Evolutionary conservation across 2,797 vertebrate species (phyloP), one percentile per base, ranked within the genome.

Genomic region (Huso huso): DNA sequence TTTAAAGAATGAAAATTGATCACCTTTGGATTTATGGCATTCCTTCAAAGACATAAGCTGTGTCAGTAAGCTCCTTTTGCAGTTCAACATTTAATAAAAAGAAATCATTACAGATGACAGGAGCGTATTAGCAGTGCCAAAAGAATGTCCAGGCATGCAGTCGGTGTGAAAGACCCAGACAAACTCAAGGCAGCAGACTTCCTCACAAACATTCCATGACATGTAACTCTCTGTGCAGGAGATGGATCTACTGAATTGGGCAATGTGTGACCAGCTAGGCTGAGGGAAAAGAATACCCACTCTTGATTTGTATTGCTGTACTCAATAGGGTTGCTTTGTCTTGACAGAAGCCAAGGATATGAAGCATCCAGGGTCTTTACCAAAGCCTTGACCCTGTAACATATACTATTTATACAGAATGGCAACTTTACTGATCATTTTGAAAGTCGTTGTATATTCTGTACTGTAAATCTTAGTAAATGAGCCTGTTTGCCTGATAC

Each of bases 21-120:
- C 64, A 66, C 48, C n/a, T 1, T 37, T n/a, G 48, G 48, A 59
- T 66, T 66, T 49, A 37, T 66, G 65, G 61, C 10, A 62, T 23
- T n/a, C 51, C 52, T 55, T 7, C 10, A 51, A 53, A 65, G 13
- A 23, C 64, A 55, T 15, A 23, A 23, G 49, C 64, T 18, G 49
- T 64, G 49, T 70, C 69, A 72, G 72, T 64, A 68, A 48, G 11
- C 23, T 73, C 9, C 6, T 52, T 72, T 69, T 78, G 66, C 57
- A 66, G 68, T 67, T 69, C 70, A 71, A 61, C 13, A 58, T 73
- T 78, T 69, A 75, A 69, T 70, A 51, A 73, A 37, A 72, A 70
- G n/a, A 76, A 7, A 60, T 70, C 13, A 37, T 65, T 73, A 68
- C 51, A 15, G 0, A 63, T 65, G 74, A 65, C 65, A 69, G 68